A percentile compares a stretch with the other conserved stretches of the same genome.
phyloP scores from a whole-genome alignment of 1,140 invertebrate species.

The Megalonaias nervosa region DNA sequence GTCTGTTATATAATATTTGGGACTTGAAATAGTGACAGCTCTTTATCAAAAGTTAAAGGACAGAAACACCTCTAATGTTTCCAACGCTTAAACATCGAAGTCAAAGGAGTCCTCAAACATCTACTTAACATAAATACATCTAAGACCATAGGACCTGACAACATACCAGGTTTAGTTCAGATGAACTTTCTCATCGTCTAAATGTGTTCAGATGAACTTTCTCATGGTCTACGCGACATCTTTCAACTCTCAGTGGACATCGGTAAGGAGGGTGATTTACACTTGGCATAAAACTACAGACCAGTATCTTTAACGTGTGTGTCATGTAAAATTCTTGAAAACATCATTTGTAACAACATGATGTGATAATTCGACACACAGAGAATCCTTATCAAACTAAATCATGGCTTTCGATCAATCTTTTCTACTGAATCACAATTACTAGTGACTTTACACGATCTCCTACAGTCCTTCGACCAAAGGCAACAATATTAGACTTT shows the following conservation, averaged over 20 bases:
- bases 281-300: constrained; percentile 16
- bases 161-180: constrained; percentile 12
- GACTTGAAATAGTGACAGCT: neutral
- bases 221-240: constrained; percentile 1
- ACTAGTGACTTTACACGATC: constrained; percentile 28
- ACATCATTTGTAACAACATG: constrained; percentile 26
- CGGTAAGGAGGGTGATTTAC: constrained; percentile 33
- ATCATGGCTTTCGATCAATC: constrained; percentile 32
- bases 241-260: constrained; percentile 6
- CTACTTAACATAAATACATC: neutral
- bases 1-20: too few relatives aligned
- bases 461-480: constrained; percentile 15
- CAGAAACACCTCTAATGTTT: neutral
- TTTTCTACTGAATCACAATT: constrained; percentile 38
- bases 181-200: constrained; percentile 2
- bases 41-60: neutral
- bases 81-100: neutral
- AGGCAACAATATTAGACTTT: constrained; percentile 12
- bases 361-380: constrained; percentile 26
- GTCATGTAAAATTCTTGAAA: constrained; percentile 22
- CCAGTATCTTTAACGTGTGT: constrained; percentile 21
- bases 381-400: constrained; percentile 15
- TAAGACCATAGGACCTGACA: constrained; percentile 16
- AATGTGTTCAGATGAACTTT: constrained; percentile 1
- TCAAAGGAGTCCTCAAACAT: constrained; percentile 11